Base-by-base conservation (phyloP, 2,797 vertebrate species). In the Microcaecilia unicolor region DNA sequence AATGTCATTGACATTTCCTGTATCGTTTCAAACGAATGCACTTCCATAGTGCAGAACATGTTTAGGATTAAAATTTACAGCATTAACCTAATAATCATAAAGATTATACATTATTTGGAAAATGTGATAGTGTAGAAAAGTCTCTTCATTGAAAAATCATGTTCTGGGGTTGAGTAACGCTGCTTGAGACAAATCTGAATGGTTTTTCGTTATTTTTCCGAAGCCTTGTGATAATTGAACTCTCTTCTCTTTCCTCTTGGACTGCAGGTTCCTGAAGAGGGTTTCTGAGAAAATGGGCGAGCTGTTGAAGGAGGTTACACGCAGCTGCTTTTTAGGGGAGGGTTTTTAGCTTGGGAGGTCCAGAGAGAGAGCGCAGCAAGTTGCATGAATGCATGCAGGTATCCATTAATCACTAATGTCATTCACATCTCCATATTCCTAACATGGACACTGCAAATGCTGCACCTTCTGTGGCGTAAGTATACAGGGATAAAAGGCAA, bases 231-330 rank as follows among this genome's bases (percentile, higher is more conserved):
- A 81, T 93, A 90, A 92, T 77, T 78, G 46, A 79, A 61, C 78
- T 71, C 56, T 61, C 75, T 80, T 82, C 78, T 91, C 74, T 93
- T 84, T 89, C 77, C 80, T 85, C 80, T 91, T 86, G 93, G 91
- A 91, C 89, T 81, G 70, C 92, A 99, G 95, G 94, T 98, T 96
- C 94, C 92, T 99, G 95, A 99, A 92, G 92, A 90, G 92, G 90
- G 86, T 78, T 89, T 93, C 86, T 87, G 84, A 89, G 89, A 86
- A 93, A 90, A 88, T 92, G 90, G 90, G 89, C 89, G 72, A 87
- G 83, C 83, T 87, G 77, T 84, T 90, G 92, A 91, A 92, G 92
- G 90, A 91, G 87, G 90, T 92, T 87, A 91, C 90, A 86, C 79
- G 83, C 89, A 90, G 91, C 83, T 84, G 81, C 81, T 73, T 68